These are phyloP conservation scores for Arnoldichthys spilopterus DNA, from an alignment of 2,797 vertebrate genomes.

Conservation along the genomic window DNA sequence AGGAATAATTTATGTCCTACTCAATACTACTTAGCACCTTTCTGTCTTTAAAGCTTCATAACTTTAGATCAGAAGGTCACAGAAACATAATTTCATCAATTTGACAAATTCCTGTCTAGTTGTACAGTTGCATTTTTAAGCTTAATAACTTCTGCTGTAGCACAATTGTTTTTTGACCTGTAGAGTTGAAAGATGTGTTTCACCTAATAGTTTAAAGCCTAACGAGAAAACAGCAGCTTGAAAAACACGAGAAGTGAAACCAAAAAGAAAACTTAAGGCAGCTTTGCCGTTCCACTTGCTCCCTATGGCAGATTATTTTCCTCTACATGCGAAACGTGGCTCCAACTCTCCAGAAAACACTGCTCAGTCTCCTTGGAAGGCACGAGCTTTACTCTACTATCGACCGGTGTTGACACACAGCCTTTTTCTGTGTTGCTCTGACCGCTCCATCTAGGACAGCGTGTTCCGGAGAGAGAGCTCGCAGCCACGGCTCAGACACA, in stretches of 20 bases:
- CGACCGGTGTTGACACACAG: slow-evolving; percentile 11
- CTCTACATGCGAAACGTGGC: neutral
- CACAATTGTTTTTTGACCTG: neutral
- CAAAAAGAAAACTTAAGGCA: neutral
- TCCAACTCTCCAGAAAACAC: neutral
- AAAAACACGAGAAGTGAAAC: neutral
- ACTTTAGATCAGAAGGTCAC: too few species aligned
- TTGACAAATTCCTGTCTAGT: too few species aligned
- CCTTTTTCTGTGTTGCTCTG: slow-evolving; percentile 28
- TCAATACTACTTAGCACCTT: neutral
- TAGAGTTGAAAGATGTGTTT: neutral
- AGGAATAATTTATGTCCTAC: neutral
- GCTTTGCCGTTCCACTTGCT: too few species aligned
- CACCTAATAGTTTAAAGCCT: neutral
- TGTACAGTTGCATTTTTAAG: too few species aligned
- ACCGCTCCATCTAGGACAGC: slow-evolving; percentile 55
- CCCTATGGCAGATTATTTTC: neutral
- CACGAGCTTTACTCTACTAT: neutral
- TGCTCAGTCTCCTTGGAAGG: slow-evolving; percentile 10
- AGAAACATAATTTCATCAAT: too few species aligned
- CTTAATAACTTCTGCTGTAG: neutral
- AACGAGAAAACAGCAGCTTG: neutral
- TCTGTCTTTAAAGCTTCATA: too few species aligned
- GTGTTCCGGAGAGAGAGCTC: slow-evolving; percentile 53
- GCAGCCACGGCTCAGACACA: slow-evolving; percentile 50